These are phyloP conservation scores for Stegodyphus mimosarum DNA, from an alignment of 1,140 invertebrate species.

Conservation along the genomic window DNA sequence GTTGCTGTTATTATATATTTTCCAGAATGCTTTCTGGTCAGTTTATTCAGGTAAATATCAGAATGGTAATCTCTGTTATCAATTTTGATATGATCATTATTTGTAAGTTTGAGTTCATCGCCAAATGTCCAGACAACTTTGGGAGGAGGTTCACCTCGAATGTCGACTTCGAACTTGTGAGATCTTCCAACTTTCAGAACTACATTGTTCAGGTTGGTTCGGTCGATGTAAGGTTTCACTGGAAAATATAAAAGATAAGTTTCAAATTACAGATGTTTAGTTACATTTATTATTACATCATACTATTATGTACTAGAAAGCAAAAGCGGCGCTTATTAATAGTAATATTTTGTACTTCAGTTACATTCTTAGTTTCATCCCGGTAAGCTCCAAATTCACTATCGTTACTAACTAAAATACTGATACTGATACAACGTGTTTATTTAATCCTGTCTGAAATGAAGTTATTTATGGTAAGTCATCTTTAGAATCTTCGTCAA, in stretches of 20 bases:
- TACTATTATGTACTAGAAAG: no score
- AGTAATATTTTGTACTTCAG: no score
- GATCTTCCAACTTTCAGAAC: constrained; percentile 89
- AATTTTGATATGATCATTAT: constrained; percentile 86
- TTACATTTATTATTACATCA: no score
- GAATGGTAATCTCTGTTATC: constrained; percentile 93
- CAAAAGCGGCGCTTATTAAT: no score
- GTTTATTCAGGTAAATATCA: constrained; percentile 83
- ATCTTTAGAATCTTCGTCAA: no score
- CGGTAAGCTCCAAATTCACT: no score
- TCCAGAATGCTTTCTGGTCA: constrained; percentile 87
- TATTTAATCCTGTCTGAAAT: no score
- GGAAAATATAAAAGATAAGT: constrained; percentile 64
- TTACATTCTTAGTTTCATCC: no score
- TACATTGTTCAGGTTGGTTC: constrained; percentile 86
- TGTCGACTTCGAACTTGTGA: constrained; percentile 92
- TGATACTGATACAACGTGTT: no score
- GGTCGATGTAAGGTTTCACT: constrained; percentile 93
- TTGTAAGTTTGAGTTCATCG: constrained; percentile 79
- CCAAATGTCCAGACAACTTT: constrained; percentile 84
- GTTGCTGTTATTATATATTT: constrained; percentile 90
- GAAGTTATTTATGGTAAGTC: no score
- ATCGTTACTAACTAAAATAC: no score
- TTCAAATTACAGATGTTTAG: neutral
- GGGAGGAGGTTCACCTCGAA: constrained; percentile 89